Base-by-base conservation (phyloP, 2,113 vertebrate genomes). In the Ceyx margarethae region DNA sequence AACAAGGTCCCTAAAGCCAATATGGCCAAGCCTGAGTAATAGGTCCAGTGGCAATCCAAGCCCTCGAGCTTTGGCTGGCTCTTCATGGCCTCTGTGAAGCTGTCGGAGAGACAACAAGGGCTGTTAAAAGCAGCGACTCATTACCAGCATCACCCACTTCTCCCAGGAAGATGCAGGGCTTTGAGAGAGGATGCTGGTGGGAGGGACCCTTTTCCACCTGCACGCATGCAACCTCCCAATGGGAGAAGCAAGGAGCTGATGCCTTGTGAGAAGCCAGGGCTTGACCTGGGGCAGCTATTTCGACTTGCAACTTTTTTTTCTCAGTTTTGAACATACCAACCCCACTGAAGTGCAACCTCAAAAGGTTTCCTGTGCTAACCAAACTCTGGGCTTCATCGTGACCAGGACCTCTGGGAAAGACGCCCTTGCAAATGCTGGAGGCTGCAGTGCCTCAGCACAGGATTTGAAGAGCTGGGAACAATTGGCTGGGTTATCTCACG, bases 1-100 rank as follows among this genome's bases (percentile, higher is more conserved):
- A 99, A 97, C 57, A 98, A 13, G 8, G 94, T 95, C 40, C 99
- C 99, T 6, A 97, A 3, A 6, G 94, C 97, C 7, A 98, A 89
- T 37, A 99, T 60, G 25, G 25, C 89, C 10, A 97, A 85, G 9
- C 99, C 98, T 1, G 33, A 6, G 31, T 96, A 96, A 96, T 98
- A 98, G 72, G 97, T 94, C 8, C 61, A 86, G 1, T 53, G 88
- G 40, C 76, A 94, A 37, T 98, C 98, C 97, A 99, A 97, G 87
- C 94, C 33, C 46, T 97, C 97, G 97, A 98, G 96, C 94, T 94
- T 97, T 2, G 98, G 97, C 85, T 99, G 98, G 57, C 81, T 96
- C 95, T 97, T 98, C 98, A 99, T 98, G 28, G 98, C 99, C 92
- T 98, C 97, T 1, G 97, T 98, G 95, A 99, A 98, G 91, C 99